These are phyloP conservation scores for Lithophane socia DNA, from an alignment of 2,888 invertebrate species.

Conservation along the genomic window DNA sequence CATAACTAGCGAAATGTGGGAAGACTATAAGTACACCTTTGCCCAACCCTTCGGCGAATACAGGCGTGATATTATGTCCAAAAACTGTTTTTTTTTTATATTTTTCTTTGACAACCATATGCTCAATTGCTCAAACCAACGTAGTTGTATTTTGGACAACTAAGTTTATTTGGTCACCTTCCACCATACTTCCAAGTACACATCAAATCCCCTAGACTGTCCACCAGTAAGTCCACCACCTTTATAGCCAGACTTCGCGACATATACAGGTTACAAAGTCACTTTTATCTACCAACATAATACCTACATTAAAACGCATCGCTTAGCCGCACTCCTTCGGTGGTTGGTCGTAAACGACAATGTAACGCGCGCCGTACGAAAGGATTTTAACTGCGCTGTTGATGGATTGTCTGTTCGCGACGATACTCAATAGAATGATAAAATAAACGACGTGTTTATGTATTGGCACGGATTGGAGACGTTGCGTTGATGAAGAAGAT, in stretches of 20 bases:
- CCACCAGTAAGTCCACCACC: slow-evolving; percentile 52
- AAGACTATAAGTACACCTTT: too few species aligned
- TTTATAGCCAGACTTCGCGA: slow-evolving; percentile 65
- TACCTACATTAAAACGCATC: slow-evolving; percentile 63
- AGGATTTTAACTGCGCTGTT: slow-evolving; percentile 63
- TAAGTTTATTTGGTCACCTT: neutral
- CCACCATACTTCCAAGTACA: neutral
- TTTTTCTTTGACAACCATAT: neutral
- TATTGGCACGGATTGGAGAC: slow-evolving; percentile 22
- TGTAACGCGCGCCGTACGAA: slow-evolving; percentile 60
- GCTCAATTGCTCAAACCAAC: neutral
- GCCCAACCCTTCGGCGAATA: too few species aligned
- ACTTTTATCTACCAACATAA: slow-evolving; percentile 61
- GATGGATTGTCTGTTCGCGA: slow-evolving; percentile 60
- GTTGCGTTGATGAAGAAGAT: slow-evolving; percentile 22
- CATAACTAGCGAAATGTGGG: too few species aligned
- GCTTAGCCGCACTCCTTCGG: slow-evolving; percentile 53
- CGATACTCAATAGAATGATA: slow-evolving; percentile 49
- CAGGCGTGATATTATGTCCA: too few species aligned
- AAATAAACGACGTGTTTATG: slow-evolving; percentile 56
- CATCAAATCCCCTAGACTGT: neutral
- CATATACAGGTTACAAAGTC: slow-evolving; percentile 65
- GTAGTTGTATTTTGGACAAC: neutral
- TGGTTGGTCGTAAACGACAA: slow-evolving; percentile 65
- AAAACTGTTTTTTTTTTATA: neutral